Evolutionary conservation across 2,113 vertebrate species (phyloP), one percentile per base, ranked within the genome.

Genomic region (Psittacus erithacus): DNA sequence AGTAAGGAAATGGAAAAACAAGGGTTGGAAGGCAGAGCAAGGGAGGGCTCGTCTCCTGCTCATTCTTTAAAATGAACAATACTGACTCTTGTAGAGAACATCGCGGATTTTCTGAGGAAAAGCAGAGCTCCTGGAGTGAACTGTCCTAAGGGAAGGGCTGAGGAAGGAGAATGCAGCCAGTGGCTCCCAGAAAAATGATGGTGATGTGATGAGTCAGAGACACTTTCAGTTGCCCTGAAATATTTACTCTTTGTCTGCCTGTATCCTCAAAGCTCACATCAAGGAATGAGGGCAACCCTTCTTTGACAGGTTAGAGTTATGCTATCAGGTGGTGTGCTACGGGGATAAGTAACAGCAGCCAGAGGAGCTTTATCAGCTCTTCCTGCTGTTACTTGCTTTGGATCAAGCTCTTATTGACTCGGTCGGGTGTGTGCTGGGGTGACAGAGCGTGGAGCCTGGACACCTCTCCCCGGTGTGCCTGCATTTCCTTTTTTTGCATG

Each of bases 1-100:
- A 91, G 84, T 87, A 82, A 92, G 95, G 79, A 96, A 96, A 95
- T 94, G 92, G 96, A 96, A 92, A 78, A 74, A 96, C 89, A 90
- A 93, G 90, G 71, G 82, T 91, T 93, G 76, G 93, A 86, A 86
- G 86, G 68, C 86, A 52, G 57, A 90, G 67, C 84, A 83, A 92
- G 86, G 90, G 88, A 94, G 89, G 88, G 89, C 70, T 81, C 0
- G 1, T 90, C 88, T 86, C 65, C 65, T 31, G 63, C 77, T 77
- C 5, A 2, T 52, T 71, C 67, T 68, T 83, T 46, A 76, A 80
- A 92, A 88, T 74, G 86, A 97, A 97, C 96, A 97, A 97, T 95
- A 76, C 76, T 18, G 82, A 95, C 74, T 96, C 86, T 97, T 95
- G 67, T 4, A 94, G 8, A 73, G 90, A 96, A 74, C 81, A 53